A percentile compares a stretch with the other conserved stretches of the same genome.
Evolutionary conservation across 2,888 invertebrate genomes (phyloP).

Genomic region (Colostygia pectinataria): DNA sequence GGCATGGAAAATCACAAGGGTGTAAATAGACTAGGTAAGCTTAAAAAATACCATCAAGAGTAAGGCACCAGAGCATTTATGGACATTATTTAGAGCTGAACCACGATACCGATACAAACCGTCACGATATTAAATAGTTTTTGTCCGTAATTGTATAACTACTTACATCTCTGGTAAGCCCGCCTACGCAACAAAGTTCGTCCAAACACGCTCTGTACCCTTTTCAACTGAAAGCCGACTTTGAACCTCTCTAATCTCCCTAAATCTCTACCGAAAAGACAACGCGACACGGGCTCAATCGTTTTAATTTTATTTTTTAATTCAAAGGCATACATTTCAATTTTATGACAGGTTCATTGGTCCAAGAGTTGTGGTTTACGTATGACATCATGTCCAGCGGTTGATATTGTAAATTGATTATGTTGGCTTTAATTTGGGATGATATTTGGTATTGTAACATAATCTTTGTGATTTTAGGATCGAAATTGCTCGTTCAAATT

Average conservation of each 20-base stretch:
- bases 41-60: no score
- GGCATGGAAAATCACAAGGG: no score
- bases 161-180: not conserved
- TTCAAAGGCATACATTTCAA: slow-evolving; percentile 45
- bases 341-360: slow-evolving; percentile 41
- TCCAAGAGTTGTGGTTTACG: slow-evolving; percentile 35
- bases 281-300: slow-evolving; percentile 29
- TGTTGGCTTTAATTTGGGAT: slow-evolving; percentile 21
- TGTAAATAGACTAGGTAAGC: no score
- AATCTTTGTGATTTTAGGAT: slow-evolving; percentile 29
- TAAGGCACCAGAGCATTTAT: no score
- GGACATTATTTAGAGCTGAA: no score
- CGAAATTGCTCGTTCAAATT: slow-evolving; percentile 27
- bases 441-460: slow-evolving; percentile 32
- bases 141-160: no score
- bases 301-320: slow-evolving; percentile 37
- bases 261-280: slow-evolving; percentile 32
- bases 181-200: slow-evolving; percentile 1
- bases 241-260: slow-evolving; percentile 31
- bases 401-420: slow-evolving; percentile 31
- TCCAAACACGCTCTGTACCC: slow-evolving; percentile 19
- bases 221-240: slow-evolving; percentile 34
- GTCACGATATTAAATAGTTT: no score
- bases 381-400: slow-evolving; percentile 29
- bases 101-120: no score